A percentile compares a stretch with the other conserved stretches of the same genome.
Conservation (phyloP, 2,888 invertebrate species). For the Spisula solida region DNA sequence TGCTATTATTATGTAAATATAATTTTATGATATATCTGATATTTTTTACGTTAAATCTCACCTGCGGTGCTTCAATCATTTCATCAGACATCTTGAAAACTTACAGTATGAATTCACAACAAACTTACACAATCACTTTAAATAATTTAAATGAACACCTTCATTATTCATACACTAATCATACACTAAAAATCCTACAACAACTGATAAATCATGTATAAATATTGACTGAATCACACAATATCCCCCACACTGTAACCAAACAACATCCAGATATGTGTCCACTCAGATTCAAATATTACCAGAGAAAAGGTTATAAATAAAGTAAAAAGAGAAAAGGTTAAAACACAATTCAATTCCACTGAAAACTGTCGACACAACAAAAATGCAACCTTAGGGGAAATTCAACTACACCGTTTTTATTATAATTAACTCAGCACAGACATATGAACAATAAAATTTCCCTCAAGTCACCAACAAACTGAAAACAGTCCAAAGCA, state of each 20-base stretch:
- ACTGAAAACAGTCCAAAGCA: not conserved
- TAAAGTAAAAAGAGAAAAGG: not conserved
- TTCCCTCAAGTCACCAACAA: not conserved
- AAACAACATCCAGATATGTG: no score
- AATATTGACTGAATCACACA: no score
- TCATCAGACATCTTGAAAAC: not conserved
- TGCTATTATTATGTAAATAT: not conserved
- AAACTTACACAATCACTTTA: not conserved
- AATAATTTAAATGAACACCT: not conserved
- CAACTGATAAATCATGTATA: no score
- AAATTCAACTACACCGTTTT: not conserved
- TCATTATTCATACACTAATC: not conserved
- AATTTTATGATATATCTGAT: not conserved
- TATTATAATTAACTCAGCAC: not conserved
- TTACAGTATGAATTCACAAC: not conserved
- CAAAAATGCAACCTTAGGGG: slow-evolving; percentile 9
- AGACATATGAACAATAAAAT: not conserved
- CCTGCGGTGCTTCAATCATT: not conserved
- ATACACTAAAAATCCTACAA: no score
- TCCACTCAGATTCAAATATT: not conserved
- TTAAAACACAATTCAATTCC: not conserved
- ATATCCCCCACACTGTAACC: no score
- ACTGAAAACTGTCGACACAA: not conserved
- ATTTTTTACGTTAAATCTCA: not conserved
- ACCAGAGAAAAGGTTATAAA: not conserved